phyloP scores from a whole-genome alignment of 1,140 invertebrate genomes.

The Lordiphosa mommai region DNA sequence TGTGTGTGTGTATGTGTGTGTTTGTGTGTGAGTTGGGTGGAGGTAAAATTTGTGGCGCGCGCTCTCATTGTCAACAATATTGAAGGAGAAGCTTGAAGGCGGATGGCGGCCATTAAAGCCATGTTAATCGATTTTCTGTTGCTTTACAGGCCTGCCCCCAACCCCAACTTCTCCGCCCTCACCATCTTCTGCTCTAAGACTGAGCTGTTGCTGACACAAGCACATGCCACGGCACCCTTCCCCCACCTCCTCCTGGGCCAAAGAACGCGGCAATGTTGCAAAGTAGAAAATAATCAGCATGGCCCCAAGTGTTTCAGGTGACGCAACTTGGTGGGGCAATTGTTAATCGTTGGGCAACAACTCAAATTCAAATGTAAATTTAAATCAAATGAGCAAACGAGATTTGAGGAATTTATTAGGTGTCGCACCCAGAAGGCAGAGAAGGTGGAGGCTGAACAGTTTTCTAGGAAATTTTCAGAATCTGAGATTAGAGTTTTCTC shows the following conservation, averaged over 20 bases:
- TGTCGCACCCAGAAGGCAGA: too few species aligned
- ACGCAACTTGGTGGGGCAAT: conserved; percentile 15
- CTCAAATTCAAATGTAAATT: conserved; percentile 11
- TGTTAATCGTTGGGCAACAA: conserved; percentile 23
- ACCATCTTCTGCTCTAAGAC: neutral
- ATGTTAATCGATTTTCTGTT: conserved; percentile 72
- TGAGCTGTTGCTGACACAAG: conserved; percentile 43
- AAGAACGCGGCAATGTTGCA: conserved; percentile 3
- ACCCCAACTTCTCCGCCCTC: neutral
- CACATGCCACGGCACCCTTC: conserved; percentile 14
- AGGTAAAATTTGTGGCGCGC: conserved; percentile 19
- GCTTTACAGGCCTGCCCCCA: conserved; percentile 27
- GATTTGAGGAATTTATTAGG: too few species aligned
- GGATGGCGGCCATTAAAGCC: conserved; percentile 52
- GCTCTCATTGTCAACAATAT: conserved; percentile 32
- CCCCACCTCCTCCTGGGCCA: neutral
- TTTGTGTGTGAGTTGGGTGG: neutral
- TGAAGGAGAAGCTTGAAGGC: neutral
- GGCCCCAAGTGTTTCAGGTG: conserved; percentile 30
- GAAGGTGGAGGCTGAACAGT: too few species aligned
- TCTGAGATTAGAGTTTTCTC: too few species aligned
- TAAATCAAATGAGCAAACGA: too few species aligned
- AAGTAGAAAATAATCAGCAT: conserved; percentile 58
- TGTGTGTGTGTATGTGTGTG: neutral
- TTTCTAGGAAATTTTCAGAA: too few species aligned